phyloP scores from a whole-genome alignment of 2,888 invertebrate species.

The Timema cristinae region DNA sequence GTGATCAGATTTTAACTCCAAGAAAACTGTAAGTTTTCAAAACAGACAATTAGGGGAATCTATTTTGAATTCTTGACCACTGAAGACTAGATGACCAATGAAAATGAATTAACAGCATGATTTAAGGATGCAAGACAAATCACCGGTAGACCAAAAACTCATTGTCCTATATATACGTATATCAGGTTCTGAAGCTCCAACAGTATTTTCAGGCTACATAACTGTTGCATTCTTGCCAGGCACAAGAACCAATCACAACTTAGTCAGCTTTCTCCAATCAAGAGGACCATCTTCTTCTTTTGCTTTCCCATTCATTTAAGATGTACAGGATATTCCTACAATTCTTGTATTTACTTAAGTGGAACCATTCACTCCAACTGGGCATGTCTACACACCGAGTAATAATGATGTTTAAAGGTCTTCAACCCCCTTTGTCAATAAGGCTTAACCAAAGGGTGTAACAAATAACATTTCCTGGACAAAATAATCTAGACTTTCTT shows the following conservation, averaged over 20 bases:
- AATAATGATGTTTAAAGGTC: neutral
- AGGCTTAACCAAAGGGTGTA: too few species aligned
- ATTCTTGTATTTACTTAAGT: neutral
- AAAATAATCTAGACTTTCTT: too few species aligned
- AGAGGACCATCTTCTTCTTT: neutral
- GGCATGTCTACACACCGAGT: neutral
- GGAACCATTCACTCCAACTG: neutral
- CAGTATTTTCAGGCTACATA: neutral
- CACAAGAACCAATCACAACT: neutral
- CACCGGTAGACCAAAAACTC: neutral
- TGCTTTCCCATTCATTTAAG: neutral
- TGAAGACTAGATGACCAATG: neutral
- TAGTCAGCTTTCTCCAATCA: neutral
- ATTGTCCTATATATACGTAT: neutral
- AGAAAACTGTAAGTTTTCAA: neutral
- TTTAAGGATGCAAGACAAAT: conserved; percentile 8
- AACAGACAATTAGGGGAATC: neutral
- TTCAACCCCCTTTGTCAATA: neutral
- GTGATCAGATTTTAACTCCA: neutral
- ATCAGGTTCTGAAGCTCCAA: neutral
- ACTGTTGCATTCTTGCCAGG: conserved; percentile 1
- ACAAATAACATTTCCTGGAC: too few species aligned
- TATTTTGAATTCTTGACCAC: neutral
- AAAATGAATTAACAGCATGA: neutral
- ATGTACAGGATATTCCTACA: neutral